These are phyloP conservation scores for Enhydra lutris DNA, from an alignment of 2,113 vertebrate species.

Conservation along the genomic window DNA sequence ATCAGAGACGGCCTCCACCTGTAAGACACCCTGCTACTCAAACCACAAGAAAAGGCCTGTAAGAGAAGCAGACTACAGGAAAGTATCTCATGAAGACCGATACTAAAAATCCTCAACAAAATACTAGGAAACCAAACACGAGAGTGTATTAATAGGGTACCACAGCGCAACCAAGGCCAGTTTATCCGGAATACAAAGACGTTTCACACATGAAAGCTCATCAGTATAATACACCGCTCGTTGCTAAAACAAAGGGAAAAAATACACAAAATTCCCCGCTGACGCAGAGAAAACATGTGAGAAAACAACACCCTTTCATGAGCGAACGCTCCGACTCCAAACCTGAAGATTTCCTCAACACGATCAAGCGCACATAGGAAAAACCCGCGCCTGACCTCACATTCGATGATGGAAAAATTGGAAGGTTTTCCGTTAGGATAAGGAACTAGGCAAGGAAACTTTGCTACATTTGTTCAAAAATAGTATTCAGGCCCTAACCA, in stretches of 20 bases:
- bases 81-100: accelerated
- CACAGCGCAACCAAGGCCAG: not conserved
- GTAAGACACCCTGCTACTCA: not conserved
- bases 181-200: not conserved
- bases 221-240: accelerated
- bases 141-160: not conserved
- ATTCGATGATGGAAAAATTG: accelerated
- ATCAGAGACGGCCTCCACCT: conserved; percentile 85
- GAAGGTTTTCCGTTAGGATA: not conserved
- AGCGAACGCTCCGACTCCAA: not conserved
- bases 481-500: not conserved
- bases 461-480: not conserved
- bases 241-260: not conserved
- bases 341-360: not conserved
- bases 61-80: not conserved
- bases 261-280: accelerated
- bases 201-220: not conserved
- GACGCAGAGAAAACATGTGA: not conserved
- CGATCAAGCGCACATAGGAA: not conserved
- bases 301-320: not conserved
- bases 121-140: not conserved
- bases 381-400: not conserved
- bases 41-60: too few species aligned
- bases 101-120: not conserved
- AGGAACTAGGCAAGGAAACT: not conserved